A percentile compares a stretch with the other conserved stretches of the same genome.
Evolutionary conservation across 1,140 invertebrate species (phyloP).

Genomic region (Cherax destructor): DNA sequence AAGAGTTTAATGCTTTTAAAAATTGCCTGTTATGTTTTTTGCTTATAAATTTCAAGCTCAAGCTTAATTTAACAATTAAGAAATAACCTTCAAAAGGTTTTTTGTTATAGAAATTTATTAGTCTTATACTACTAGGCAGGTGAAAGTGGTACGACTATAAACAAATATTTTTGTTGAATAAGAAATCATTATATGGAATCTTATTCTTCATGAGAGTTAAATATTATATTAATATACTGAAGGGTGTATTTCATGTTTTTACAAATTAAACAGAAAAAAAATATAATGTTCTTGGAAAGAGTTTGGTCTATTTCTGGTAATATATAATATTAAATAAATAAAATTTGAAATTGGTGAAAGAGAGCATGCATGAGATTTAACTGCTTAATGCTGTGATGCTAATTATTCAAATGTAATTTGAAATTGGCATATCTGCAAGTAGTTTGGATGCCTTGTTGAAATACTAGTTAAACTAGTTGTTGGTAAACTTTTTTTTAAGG

Average conservation of each 20-base stretch:
- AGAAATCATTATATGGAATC: conserved; percentile 4
- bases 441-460: conserved; percentile 50
- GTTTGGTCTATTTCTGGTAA: background rate
- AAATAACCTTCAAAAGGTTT: conserved; percentile 3
- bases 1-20: conserved; percentile 19
- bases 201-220: background rate
- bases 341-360: background rate
- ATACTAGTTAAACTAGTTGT: conserved; percentile 40
- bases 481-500: conserved; percentile 20
- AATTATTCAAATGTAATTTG: conserved; percentile 16
- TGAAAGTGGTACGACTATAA: conserved; percentile 22
- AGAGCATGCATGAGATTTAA: background rate
- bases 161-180: background rate
- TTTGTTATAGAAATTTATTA: conserved; percentile 12
- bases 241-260: background rate
- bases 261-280: background rate
- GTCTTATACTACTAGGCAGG: conserved; percentile 17
- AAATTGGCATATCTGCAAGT: conserved; percentile 23
- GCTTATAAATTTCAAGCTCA: conserved; percentile 34
- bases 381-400: conserved; percentile 31
- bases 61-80: conserved; percentile 22
- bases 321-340: background rate
- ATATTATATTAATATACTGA: background rate
- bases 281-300: background rate
- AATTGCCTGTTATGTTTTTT: conserved; percentile 27